phyloP scores from a whole-genome alignment of 53 echinoderm and acorn worm genomes.

The Apostichopus leukothele region DNA sequence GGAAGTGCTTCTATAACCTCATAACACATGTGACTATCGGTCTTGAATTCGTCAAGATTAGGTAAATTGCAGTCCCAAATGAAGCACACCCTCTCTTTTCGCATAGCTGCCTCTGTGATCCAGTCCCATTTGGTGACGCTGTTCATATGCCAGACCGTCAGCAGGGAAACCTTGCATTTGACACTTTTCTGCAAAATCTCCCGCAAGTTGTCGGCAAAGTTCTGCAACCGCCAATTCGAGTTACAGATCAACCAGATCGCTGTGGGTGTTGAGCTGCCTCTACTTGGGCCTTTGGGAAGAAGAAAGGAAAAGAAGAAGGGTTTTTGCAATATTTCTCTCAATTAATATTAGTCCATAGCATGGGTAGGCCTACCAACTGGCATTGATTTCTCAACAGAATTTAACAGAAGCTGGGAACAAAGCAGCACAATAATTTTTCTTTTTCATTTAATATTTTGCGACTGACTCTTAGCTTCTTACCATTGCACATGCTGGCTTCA shows the following conservation, averaged over 20 bases:
- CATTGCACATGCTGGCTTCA: no score
- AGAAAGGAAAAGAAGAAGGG: no score
- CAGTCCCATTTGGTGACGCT: background rate
- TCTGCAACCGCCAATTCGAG: background rate
- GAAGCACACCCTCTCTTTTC: background rate
- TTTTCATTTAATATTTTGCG: no score
- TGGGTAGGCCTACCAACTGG: no score
- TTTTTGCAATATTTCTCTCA: no score
- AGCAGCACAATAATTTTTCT: no score
- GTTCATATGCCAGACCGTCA: background rate
- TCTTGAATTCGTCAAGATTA: background rate
- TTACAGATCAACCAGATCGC: conserved; percentile 21
- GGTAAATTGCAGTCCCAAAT: conserved; percentile 24
- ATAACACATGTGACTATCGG: background rate
- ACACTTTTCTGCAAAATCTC: conserved; percentile 1
- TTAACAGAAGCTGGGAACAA: no score
- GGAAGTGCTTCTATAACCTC: background rate
- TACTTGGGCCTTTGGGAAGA: background rate
- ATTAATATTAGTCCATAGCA: no score
- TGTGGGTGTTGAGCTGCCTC: background rate
- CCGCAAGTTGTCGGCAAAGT: conserved; percentile 20
- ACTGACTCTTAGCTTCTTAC: no score
- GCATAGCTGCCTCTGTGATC: background rate
- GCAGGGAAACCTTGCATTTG: conserved; percentile 7
- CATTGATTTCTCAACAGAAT: no score